Evolutionary conservation across 2,888 invertebrate species (phyloP), one percentile per base, ranked within the genome.

Genomic region (Zeuzera pyrina): DNA sequence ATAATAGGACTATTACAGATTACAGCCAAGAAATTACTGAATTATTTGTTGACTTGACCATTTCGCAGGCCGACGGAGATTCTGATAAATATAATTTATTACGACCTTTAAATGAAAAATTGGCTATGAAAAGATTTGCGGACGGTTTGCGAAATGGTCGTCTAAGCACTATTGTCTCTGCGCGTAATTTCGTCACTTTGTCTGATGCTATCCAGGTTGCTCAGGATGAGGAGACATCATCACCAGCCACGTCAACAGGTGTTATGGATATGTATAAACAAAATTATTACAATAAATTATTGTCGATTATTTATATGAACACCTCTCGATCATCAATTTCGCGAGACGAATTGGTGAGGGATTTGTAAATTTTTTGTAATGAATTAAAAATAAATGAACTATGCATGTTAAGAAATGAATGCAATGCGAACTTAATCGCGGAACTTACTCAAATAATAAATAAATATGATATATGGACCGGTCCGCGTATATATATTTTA

Each of bases 11-110:
- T 13, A 33, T 42, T 16, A 32, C 31, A 12, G 29, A 28, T 4
- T 38, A 28, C 16, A 38, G 36, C 19, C 32, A 33, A 5, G 32
- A 36, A 25, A 34, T 39, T 3, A 29, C 34, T 21, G 12, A 38
- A 11, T 26, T 46, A 7, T 43, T 42, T 36, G 38, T 40, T 2
- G 40, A 47, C 16, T 27, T 44, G 14, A 47, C 46, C 10, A 43
- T 47, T 28, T 35, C 44, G 7, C 44, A 47, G 23, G 39, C 44
- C 13, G 31, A 42, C 23, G 35, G 37, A 2, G 21, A 42, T 15
- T 11, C 24, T 8, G 31, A 32, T 3, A 29, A 24, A 4, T 40
- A 30, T 34, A 26, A 36, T 26, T 24, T 40, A 10, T 26, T 46
- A 11, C 26, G 29, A 3, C 41, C 46, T 5, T 29, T 43, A 14